Evolutionary conservation across 2,888 invertebrate genomes (phyloP), one percentile per base, ranked within the genome.

Genomic region (Lasioglossum villosulum): DNA sequence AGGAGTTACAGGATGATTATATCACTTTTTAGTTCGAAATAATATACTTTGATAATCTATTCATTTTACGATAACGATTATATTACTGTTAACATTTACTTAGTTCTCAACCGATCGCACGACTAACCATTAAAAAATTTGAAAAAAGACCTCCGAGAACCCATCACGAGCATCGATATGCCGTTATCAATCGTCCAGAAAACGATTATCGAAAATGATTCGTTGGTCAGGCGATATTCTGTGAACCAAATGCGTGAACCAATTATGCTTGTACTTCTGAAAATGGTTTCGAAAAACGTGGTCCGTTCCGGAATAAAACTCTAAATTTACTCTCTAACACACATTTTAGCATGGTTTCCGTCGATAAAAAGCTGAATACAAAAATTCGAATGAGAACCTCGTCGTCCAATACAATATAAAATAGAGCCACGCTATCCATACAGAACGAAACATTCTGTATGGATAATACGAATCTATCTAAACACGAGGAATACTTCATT

Each of bases 341-440:
- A 75, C 42, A 42, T 56, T 3, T 48, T 48, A 37, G 16, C n/a
- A 78, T 52, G 37, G 63, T 63, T 74, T 42, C 23, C 66, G n/a
- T 80, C 59, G 86, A 84, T 84, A 84, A 23, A 86, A 86, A 86
- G 84, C 84, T 78, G 73, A 56, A 78, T 86, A 86, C 63, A 86
- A 86, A 86, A 48, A 73, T 70, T 80, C 75, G 84, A 81, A 81
- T 81, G 80, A 68, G 52, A 80, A 75, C 52, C 42, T 39, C n/a
- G 48, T 63, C 56, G 39, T 75, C 27, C 72, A 75, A 52, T 34
- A 72, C 30, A 30, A 30, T 63, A 63, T 8, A 8, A 63, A 34
- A 63, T 30, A 34, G 63, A 30, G 19, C 6, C 19, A 2, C 30
- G 8, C 3, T 30, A 63, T 30, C 63, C 30, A 19, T 2, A 30